A percentile compares a stretch with the other conserved stretches of the same genome.
phyloP scores from a whole-genome alignment of 2,113 vertebrate species.

The Climacteris rufus region DNA sequence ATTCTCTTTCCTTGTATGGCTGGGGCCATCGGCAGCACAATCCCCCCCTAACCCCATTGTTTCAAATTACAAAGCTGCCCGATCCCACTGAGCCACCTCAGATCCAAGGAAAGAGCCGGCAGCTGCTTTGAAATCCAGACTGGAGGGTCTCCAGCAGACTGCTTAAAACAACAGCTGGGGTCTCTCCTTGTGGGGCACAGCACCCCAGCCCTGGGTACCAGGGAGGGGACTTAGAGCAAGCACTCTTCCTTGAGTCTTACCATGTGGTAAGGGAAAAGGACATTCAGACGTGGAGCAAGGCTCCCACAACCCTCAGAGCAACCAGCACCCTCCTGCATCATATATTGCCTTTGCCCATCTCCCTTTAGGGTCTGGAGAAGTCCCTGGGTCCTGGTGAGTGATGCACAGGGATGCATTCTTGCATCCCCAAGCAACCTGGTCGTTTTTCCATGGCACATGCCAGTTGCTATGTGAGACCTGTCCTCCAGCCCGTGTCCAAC shows the following conservation, averaged over 20 bases:
- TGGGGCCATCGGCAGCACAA: rapidly evolving
- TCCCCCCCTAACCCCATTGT: slow-evolving; percentile 23
- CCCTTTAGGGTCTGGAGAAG: neutral
- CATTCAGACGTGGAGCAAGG: neutral
- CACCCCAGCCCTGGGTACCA: neutral
- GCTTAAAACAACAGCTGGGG: slow-evolving; percentile 38
- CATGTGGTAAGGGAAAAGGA: neutral
- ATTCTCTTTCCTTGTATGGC: slow-evolving; percentile 1
- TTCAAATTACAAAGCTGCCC: slow-evolving; percentile 56
- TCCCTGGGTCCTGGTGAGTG: neutral
- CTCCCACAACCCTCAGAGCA: neutral
- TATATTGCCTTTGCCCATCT: rapidly evolving
- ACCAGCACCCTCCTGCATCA: neutral
- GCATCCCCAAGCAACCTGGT: neutral
- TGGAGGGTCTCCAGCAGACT: slow-evolving; percentile 27
- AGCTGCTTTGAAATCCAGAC: slow-evolving; percentile 59
- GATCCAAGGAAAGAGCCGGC: neutral
- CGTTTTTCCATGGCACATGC: rapidly evolving
- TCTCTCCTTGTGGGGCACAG: neutral
- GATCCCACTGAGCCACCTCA: slow-evolving; percentile 30
- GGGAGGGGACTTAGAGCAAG: too few species aligned
- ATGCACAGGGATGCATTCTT: neutral
- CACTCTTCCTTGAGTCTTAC: neutral
- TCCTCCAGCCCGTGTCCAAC: neutral
- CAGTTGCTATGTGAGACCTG: rapidly evolving